phyloP scores from a whole-genome alignment of 1,140 invertebrate species.

The Bombus breviceps region DNA sequence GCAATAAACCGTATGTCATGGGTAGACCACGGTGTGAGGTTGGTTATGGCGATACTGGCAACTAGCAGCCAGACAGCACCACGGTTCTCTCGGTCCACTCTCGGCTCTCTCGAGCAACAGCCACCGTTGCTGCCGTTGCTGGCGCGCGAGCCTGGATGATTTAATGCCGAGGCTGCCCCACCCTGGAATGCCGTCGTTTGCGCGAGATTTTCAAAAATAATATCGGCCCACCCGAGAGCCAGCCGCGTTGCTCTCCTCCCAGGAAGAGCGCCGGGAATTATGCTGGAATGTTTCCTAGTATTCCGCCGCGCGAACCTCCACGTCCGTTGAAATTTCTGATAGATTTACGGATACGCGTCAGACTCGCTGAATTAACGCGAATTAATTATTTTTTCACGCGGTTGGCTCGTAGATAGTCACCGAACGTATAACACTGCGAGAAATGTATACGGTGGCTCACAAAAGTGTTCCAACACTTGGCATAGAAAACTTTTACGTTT shows the following conservation, averaged over 20 bases:
- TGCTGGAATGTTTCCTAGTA: conserved; percentile 54
- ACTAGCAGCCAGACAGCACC: conserved; percentile 73
- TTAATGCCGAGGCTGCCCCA: conserved; percentile 75
- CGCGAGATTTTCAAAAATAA: conserved; percentile 80
- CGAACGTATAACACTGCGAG: too few species aligned
- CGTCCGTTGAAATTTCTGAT: conserved; percentile 40
- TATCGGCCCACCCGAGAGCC: conserved; percentile 69
- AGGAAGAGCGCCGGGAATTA: conserved; percentile 55
- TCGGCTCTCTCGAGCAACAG: conserved; percentile 37
- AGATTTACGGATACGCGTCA: conserved; percentile 26
- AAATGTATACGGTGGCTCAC: background rate
- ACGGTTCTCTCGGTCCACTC: conserved; percentile 27
- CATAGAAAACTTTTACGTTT: too few species aligned
- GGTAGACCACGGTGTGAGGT: conserved; percentile 76
- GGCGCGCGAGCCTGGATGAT: conserved; percentile 56
- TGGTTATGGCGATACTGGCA: conserved; percentile 78
- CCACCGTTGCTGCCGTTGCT: conserved; percentile 56
- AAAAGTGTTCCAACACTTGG: background rate
- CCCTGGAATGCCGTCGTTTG: conserved; percentile 81
- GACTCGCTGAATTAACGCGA: conserved; percentile 9
- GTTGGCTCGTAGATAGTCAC: background rate
- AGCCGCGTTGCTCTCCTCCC: conserved; percentile 23
- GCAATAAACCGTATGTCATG: conserved; percentile 80
- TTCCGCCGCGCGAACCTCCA: conserved; percentile 13
- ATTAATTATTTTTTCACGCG: conserved; percentile 1